These are phyloP conservation scores for Galeopsomyia nigrocyanea DNA, from an alignment of 2,888 invertebrate species.

Conservation along the genomic window DNA sequence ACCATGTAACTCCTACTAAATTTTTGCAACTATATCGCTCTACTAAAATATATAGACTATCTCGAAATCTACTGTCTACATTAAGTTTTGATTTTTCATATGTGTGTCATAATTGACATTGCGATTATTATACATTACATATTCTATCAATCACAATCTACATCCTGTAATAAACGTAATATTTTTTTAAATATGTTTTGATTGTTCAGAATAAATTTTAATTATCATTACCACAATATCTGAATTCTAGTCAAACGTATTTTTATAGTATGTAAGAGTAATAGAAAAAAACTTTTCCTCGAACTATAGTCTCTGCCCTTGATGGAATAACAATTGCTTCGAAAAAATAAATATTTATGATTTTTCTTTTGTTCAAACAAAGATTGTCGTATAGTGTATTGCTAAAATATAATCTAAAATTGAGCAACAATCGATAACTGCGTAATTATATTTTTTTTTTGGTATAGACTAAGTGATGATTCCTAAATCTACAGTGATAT, in stretches of 20 bases:
- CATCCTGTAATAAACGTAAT: neutral
- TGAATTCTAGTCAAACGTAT: slow-evolving; percentile 10
- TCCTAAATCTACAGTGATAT: slow-evolving; percentile 17
- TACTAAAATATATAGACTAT: slow-evolving; percentile 27
- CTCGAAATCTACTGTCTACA: slow-evolving; percentile 22
- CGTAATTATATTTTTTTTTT: slow-evolving; percentile 7
- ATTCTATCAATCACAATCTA: no score
- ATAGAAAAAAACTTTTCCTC: slow-evolving; percentile 1
- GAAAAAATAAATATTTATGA: slow-evolving; percentile 35
- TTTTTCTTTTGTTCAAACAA: neutral
- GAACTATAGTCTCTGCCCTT: slow-evolving; percentile 1
- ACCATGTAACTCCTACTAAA: neutral
- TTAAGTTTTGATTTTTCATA: slow-evolving; percentile 26
- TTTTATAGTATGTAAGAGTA: slow-evolving; percentile 7
- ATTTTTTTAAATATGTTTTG: slow-evolving; percentile 1
- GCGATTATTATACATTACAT: neutral
- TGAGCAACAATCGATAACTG: slow-evolving; percentile 5
- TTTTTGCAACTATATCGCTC: neutral
- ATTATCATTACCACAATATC: neutral
- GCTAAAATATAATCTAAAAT: neutral
- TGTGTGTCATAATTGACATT: slow-evolving; percentile 16
- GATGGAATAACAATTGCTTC: slow-evolving; percentile 1
- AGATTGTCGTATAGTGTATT: neutral
- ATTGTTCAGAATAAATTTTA: slow-evolving; percentile 8
- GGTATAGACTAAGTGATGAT: slow-evolving; percentile 8